Conservation (phyloP, 2,888 invertebrate species). For the Drosophila kokeensis region DNA sequence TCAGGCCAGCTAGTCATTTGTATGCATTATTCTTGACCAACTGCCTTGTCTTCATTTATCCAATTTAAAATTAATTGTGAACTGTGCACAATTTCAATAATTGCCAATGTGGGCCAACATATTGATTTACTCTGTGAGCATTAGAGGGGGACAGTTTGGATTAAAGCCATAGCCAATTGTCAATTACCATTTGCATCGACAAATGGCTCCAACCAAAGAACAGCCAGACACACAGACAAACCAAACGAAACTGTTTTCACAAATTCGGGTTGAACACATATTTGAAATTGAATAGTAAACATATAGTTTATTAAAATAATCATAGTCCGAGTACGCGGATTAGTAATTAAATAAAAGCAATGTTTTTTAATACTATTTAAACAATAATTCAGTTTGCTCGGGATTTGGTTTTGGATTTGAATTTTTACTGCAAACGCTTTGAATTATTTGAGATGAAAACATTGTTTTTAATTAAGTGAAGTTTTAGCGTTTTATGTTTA, state of each 20-base stretch:
- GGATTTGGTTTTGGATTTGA: background rate
- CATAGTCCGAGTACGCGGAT: background rate
- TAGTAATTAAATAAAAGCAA: background rate
- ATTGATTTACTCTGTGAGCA: background rate
- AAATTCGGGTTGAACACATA: background rate
- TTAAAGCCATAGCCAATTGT: background rate
- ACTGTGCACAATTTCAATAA: background rate
- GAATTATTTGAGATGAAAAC: background rate
- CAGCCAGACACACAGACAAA: background rate
- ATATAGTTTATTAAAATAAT: background rate
- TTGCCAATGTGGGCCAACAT: background rate
- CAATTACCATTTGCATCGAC: background rate
- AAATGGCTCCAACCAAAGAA: background rate
- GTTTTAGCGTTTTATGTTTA: too few relatives aligned
- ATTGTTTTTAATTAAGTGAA: background rate
- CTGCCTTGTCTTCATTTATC: constrained; percentile 4
- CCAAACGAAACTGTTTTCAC: background rate
- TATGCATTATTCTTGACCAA: background rate
- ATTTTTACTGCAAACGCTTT: background rate
- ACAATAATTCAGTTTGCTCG: background rate
- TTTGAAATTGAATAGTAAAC: background rate
- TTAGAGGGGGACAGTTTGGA: background rate
- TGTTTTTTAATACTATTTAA: background rate
- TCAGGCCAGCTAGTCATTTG: background rate
- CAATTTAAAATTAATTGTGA: constrained; percentile 1